Evolutionary conservation across 2,797 vertebrate genomes (phyloP), one percentile per base, ranked within the genome.

Genomic region (Catamblyrhynchus diadema): DNA sequence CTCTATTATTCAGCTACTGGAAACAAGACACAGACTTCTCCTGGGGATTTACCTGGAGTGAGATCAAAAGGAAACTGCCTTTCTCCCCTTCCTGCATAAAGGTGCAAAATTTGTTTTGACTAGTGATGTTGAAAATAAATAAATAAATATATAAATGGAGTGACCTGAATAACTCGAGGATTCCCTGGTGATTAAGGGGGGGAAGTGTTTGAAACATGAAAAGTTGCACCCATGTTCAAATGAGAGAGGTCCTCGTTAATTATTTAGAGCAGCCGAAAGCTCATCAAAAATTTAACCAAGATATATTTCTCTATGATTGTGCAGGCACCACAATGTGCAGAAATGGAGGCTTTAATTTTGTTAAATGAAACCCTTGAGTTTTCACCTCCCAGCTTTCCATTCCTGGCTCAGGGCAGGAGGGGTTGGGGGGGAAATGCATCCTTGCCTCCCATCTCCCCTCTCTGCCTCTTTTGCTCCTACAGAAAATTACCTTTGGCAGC

Each of bases 281-380:
- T 96, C 94, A 96, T 97, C 28, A 96, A 96, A 96, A 96, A 96
- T 95, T 96, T 94, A 96, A 79, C 73, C 62, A 22, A 92, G 94
- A 93, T 93, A n/a, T 93, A 93, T 95, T 92, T 95, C 92, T 75
- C 75, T 1, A 0, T 67, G 91, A 67, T 79, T 71, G 82, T 80
- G 60, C 44, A 66, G 86, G 72, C 89, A 93, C 61, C 61, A 60
- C 69, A 69, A 64, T n/a, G 92, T 75, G 81, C 66, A 87, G 86
- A 80, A 88, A 75, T 17, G 41, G 94, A 93, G 62, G 71, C 75
- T 90, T 93, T 93, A 75, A 61, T 61, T 94, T 71, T 67, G 32
- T 60, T 79, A 81, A 95, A 83, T 56, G 82, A 72, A 94, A 44
- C 60, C 71, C 73, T 50, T 30, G 72, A 44, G 71, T 85, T 90